Base-by-base conservation (phyloP, 2,797 vertebrate species). In the Pipistrellus pygmaeus region DNA sequence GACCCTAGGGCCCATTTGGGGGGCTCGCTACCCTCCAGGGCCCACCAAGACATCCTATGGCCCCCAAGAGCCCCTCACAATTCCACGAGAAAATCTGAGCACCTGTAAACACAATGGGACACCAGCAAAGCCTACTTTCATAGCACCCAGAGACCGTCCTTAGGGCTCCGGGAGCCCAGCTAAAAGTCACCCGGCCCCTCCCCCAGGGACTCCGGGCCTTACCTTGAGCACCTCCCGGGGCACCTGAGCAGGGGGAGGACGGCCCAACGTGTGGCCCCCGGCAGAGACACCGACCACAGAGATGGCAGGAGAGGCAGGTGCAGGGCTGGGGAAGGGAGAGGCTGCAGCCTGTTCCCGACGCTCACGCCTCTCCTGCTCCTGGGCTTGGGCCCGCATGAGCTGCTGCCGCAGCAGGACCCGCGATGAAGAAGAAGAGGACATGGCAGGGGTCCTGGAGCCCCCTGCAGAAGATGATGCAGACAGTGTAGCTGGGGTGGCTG, bases 181-280 rank as follows among this genome's bases (percentile, higher is more conserved):
- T 38, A 53, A 35, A 89, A 89, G 38, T 18, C 21, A 55, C n/a
- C 51, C 57, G 48, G 84, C 44, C 46, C 72, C 38, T 87, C 48
- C 35, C 35, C 80, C 18, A 72, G 48, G 76, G 55, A 46, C 75
- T 93, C 62, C 17, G 23, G 46, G 76, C 46, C 97, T 98, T 98
- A 99, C 99, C 98, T 99, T 99, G 41, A 99, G 98, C 75, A 99
- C 99, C 96, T 99, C 99, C 95, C 99, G 98, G 0, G 99, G 99
- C 89, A 99, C 99, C 97, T 99, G 99, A 81, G 99, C 98, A 25
- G 99, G 98, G 41, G 99, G 98, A 2, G 99, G 98, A 96, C 96
- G 90, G 97, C 92, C 72, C 91, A 97, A 57, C 0, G 95, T 90
- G 57, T 97, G 96, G 91, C 95, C 96, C 78, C 96, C 94, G 97